Evolutionary conservation across 2,888 invertebrate genomes (phyloP).

Genomic region (Morpho achilles): DNA sequence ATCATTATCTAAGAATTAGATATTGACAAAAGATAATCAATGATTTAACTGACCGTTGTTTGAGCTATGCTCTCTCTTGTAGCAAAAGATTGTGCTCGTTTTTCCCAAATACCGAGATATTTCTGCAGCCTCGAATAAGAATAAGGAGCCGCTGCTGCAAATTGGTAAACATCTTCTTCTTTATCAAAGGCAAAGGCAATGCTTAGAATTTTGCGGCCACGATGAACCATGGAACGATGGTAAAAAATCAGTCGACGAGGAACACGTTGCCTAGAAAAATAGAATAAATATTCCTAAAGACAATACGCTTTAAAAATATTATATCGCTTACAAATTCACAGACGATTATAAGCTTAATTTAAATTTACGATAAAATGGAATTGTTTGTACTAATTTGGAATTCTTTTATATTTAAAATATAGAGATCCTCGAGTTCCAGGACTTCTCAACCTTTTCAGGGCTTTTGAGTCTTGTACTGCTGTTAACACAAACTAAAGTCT

Average conservation of each 20-base stretch:
- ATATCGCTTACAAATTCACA: too few relatives aligned
- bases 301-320: too few relatives aligned
- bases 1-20: not conserved
- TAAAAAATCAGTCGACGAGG: constrained; percentile 93
- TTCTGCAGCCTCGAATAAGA: constrained; percentile 95
- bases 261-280: constrained; percentile 83
- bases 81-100: constrained; percentile 83
- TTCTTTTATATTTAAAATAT: too few relatives aligned
- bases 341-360: too few relatives aligned
- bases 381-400: too few relatives aligned
- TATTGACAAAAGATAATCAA: too few relatives aligned
- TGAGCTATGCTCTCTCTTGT: constrained; percentile 85
- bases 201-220: constrained; percentile 94
- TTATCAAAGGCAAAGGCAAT: constrained; percentile 96
- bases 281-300: too few relatives aligned
- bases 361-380: too few relatives aligned
- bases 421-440: too few relatives aligned
- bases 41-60: constrained; percentile 72
- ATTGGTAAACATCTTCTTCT: constrained; percentile 97
- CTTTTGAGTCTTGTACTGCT: too few relatives aligned
- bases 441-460: too few relatives aligned
- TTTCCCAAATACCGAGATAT: constrained; percentile 84
- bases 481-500: too few relatives aligned
- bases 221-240: constrained; percentile 93
- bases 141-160: constrained; percentile 95